phyloP scores from a whole-genome alignment of 2,797 vertebrate genomes.

The Clarias pachynema region DNA sequence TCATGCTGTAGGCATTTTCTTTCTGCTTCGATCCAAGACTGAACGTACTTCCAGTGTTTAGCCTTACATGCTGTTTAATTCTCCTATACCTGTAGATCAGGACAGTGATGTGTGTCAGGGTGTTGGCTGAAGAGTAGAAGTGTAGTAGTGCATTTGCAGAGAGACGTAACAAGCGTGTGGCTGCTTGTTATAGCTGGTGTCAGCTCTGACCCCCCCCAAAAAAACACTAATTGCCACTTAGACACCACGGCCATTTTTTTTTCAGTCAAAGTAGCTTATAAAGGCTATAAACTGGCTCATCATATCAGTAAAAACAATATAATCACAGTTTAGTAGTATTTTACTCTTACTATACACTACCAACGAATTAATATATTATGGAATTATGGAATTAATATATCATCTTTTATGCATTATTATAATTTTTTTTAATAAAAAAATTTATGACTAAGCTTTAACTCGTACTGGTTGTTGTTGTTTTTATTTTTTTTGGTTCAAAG shows the following conservation, averaged over 20 bases:
- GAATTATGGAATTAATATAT: not conserved
- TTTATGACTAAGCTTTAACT: conserved; percentile 29
- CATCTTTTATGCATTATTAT: too few species aligned
- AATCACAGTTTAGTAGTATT: not conserved
- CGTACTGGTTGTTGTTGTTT: not conserved
- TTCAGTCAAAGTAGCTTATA: not conserved
- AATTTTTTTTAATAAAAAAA: not conserved
- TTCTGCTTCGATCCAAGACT: not conserved
- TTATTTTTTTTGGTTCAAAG: not conserved
- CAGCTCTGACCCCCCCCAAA: not conserved
- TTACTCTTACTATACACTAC: not conserved
- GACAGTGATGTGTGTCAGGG: not conserved
- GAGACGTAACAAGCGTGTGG: not conserved
- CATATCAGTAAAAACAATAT: too few species aligned
- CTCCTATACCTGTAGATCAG: not conserved
- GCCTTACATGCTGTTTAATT: not conserved
- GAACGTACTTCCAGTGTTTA: not conserved
- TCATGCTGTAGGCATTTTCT: not conserved
- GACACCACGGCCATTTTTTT: not conserved
- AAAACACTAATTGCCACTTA: not conserved
- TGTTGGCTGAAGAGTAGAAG: not conserved
- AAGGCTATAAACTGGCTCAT: not conserved
- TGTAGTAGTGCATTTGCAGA: not conserved
- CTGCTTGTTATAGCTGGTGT: not conserved
- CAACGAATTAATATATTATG: not conserved